These are phyloP conservation scores for Arvicanthis niloticus DNA, from an alignment of 2,113 vertebrate genomes.

Conservation along the genomic window DNA sequence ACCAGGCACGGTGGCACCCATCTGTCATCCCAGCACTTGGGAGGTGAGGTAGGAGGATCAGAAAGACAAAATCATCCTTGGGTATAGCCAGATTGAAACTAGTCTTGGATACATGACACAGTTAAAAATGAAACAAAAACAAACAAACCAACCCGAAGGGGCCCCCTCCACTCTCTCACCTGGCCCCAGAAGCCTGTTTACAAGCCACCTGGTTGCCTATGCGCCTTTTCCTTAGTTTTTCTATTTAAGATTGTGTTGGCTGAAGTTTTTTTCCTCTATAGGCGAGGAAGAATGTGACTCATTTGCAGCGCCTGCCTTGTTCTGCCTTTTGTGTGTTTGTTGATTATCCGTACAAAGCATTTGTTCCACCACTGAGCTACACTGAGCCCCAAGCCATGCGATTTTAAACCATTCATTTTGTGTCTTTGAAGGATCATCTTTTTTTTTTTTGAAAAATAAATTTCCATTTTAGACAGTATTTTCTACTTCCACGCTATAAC, in stretches of 20 bases:
- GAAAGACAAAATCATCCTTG: not conserved
- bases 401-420: not conserved
- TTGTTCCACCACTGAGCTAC: not conserved
- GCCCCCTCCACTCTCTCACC: not conserved
- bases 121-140: not conserved
- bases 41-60: not conserved
- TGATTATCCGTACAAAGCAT: not conserved
- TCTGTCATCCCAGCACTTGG: not conserved
- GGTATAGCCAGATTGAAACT: not conserved
- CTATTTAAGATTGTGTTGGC: not conserved
- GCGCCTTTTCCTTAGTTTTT: not conserved
- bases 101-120: not conserved
- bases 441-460: not conserved
- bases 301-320: not conserved
- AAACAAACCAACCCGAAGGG: not conserved
- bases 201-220: not conserved
- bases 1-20: not conserved
- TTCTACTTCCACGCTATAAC: not conserved
- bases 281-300: not conserved
- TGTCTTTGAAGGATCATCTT: not conserved
- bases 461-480: not conserved
- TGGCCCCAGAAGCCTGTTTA: not conserved
- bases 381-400: not conserved
- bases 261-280: not conserved
- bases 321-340: not conserved